Evolutionary conservation across 2,113 vertebrate species (phyloP), one percentile per base, ranked within the genome.

Genomic region (Gopherus flavomarginatus): DNA sequence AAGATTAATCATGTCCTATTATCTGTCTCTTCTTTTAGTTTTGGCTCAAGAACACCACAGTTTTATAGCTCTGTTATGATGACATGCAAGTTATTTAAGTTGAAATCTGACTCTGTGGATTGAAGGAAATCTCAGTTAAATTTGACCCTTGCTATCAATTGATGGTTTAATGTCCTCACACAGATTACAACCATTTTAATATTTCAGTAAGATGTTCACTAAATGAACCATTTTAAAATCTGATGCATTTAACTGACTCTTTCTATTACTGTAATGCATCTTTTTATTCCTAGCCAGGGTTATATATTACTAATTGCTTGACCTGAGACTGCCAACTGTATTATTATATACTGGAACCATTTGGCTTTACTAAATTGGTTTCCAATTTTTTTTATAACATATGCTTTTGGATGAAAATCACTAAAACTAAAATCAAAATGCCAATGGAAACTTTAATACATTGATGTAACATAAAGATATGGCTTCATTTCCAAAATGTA

Each of bases 291-390:
- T 35, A 81, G 53, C 77, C 85, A 95, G 81, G 50, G 53, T 92
- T 97, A 94, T 96, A 85, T 93, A 92, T 94, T 93, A 75, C 91
- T 96, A 95, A 97, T 96, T 96, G 75, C 88, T 94, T 97, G 94
- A 97, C 85, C 90, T 59, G 85, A 49, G 38, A 62, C 79, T 94
- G 88, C 49, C 96, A 97, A 94, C 27, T 94, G 0, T 87, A 92
- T 94, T 96, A 94, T 91, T 95, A 97, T 93, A 90, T 89, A 97
- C 75, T 84, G 75, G 90, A 96, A 96, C 35, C 19, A 85, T 92
- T 91, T 69, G 81, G 35, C 85, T 95, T 96, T 83, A 54, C 86
- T 92, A 89, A 92, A 95, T 94, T 90, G 22, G 50, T 85, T 94
- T 93, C 83, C 26, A 91, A 75, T 93, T 87, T 86, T 69, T 62